Evolutionary conservation across 2,797 vertebrate species (phyloP).

Genomic region (Trachurus trachurus): DNA sequence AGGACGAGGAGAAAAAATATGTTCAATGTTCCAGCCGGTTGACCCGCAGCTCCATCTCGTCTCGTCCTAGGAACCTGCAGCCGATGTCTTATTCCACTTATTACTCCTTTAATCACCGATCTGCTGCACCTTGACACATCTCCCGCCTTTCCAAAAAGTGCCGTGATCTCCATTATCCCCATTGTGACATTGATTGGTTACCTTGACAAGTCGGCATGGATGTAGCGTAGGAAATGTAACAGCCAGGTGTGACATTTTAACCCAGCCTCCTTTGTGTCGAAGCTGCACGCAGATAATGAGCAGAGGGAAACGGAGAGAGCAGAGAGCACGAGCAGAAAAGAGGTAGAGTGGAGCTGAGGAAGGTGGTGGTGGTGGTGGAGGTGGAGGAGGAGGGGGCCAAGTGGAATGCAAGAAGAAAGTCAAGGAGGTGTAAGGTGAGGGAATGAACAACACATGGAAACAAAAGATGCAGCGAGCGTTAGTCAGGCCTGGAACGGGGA

Average conservation of each 20-base stretch:
- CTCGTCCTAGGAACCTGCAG: constrained; percentile 9
- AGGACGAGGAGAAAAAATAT: constrained; percentile 39
- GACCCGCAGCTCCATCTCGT: background rate
- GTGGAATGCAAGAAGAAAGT: constrained; percentile 41
- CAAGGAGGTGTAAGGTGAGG: constrained; percentile 35
- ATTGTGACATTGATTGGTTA: constrained; percentile 42
- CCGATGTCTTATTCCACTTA: constrained; percentile 36
- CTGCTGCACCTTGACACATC: constrained; percentile 30
- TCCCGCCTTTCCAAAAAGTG: constrained; percentile 14
- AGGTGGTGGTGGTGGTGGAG: no score
- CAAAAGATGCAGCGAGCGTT: constrained; percentile 9
- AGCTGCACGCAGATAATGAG: constrained; percentile 64
- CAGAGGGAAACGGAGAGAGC: constrained; percentile 20
- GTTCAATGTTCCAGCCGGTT: constrained; percentile 46
- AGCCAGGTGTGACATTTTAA: constrained; percentile 66
- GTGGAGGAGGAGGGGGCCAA: no score
- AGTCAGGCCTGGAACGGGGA: constrained; percentile 41
- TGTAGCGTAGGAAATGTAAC: constrained; percentile 51
- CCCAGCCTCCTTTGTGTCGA: constrained; percentile 34
- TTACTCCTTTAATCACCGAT: constrained; percentile 30
- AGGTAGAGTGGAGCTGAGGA: background rate
- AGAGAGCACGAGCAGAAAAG: constrained; percentile 19
- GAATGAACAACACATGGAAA: constrained; percentile 26
- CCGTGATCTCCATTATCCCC: constrained; percentile 45
- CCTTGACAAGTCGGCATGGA: constrained; percentile 60